Conservation (phyloP, 2,113 vertebrate species). For the Lichenostomus cassidix region DNA sequence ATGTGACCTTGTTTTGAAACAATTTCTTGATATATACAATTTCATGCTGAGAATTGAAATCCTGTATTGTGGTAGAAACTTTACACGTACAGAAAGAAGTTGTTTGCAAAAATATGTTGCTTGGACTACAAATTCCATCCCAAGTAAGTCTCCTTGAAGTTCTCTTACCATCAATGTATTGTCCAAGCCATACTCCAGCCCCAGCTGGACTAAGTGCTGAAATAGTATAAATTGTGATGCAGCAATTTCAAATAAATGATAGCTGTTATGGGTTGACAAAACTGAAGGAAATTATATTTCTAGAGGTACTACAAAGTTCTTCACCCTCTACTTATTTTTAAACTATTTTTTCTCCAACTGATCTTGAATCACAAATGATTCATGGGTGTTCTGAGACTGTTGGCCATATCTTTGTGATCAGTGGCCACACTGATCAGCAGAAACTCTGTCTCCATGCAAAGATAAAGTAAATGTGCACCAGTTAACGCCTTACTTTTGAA, state of each 20-base stretch:
- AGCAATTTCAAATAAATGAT: not conserved
- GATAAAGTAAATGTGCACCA: not conserved
- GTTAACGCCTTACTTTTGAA: not conserved
- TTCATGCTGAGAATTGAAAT: not conserved
- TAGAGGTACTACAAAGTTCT: not conserved
- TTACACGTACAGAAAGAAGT: not conserved
- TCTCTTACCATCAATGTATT: not conserved
- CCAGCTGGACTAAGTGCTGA: not conserved
- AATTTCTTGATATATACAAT: not conserved
- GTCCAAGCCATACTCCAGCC: not conserved
- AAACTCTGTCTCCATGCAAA: not conserved
- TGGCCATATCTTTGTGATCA: not conserved
- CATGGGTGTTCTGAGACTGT: not conserved
- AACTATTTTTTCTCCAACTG: not conserved
- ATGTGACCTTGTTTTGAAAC: not conserved
- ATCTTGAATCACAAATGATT: not conserved
- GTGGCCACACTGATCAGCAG: not conserved
- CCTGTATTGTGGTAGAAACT: not conserved
- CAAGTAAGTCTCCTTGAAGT: not conserved
- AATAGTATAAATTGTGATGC: not conserved
- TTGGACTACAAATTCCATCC: not conserved
- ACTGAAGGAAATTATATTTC: not conserved
- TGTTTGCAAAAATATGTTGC: not conserved
- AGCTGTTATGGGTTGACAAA: not conserved
- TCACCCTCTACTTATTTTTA: not conserved